Evolutionary conservation across 2,797 vertebrate species (phyloP), one percentile per base, ranked within the genome.

Genomic region (Benthosema pterotum): DNA sequence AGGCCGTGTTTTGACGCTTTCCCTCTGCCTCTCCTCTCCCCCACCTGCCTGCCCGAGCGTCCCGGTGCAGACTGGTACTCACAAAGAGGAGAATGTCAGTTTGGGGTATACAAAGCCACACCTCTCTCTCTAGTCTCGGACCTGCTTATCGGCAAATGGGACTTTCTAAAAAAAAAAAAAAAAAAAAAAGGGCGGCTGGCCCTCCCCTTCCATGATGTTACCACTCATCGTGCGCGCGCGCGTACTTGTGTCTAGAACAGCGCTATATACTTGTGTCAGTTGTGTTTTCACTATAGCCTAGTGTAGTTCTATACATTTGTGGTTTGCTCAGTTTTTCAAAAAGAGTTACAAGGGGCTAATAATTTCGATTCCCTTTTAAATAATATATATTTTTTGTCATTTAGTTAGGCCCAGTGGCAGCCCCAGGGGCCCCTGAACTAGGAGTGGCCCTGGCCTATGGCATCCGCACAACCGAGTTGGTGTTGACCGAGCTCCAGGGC

Each of bases 31-130:
- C n/a, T n/a, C n/a, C n/a, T n/a, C n/a, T n/a, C n/a, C 25, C 11
- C 59, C 77, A 72, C 68, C 75, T 65, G 68, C 22, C 14, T 50
- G 18, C 32, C 42, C 11, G 16, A 16, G 60, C 12, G 14, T 12
- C 47, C 18, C 59, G 54, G n/a, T 32, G 71, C 76, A 58, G 46
- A 85, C 77, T 83, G 78, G n/a, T 11, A 19, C 12, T 2, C 50
- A 0, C 8, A 14, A 5, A 1, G 22, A 19, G 55, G 3, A 64
- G 19, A 58, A 56, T 58, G 16, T 11, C 18, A 58, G 0, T 84
- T 85, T 81, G 51, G 25, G 13, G 14, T 6, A 18, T 8, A 46
- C 57, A 19, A 18, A 73, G 63, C 89, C 88, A 85, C 88, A 81
- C 88, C 89, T 73, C 77, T 66, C 17, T n/a, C 32, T 5, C 46